Evolutionary conservation across 2,113 vertebrate genomes (phyloP), one percentile per base, ranked within the genome.

Genomic region (Saimiri boliviensis): DNA sequence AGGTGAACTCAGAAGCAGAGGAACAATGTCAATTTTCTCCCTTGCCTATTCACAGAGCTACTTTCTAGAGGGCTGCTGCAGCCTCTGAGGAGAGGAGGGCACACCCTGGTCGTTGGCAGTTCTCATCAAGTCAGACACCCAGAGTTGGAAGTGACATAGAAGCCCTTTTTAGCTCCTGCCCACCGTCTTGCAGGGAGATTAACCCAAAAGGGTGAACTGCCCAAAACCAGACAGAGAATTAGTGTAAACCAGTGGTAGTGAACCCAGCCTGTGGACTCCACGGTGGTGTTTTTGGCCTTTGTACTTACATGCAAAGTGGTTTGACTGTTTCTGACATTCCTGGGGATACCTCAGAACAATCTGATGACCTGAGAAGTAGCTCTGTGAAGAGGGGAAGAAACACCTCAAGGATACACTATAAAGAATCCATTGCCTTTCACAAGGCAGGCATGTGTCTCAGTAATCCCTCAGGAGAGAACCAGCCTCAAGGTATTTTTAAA

Each of bases 391-490:
- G 11, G 12, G 14, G 0, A 4, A 6, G 52, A 17, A 10, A 45
- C 32, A 32, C 30, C 42, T 76, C 32, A 13, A 52, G 16, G 71
- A 71, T n/a, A 40, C 14, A 5, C 42, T 70, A 11, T 52, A 19
- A 68, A 82, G 32, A 17, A 12, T 42, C 1, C 5, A 27, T 68
- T 52, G 93, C 47, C 47, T 58, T 73, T 66, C 2, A 0, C 8
- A 3, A 3, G 5, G 30, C 8, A 2, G n/a, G 25, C 3, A 0
- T 54, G 20, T 12, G 14, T 86, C 45, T 85, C 89, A 52, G 84
- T 54, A 91, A 95, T 30, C 25, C 70, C 89, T 63, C 60, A 3
- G 84, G 49, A 95, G 40, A 93, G 47, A 89, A 49, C 30, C 40
- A 60, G 80, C 40, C 86, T 54, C 21, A 4, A 86, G 58, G 45